phyloP scores from a whole-genome alignment of 2,888 invertebrate species.

The Drosophila multiciliata region DNA sequence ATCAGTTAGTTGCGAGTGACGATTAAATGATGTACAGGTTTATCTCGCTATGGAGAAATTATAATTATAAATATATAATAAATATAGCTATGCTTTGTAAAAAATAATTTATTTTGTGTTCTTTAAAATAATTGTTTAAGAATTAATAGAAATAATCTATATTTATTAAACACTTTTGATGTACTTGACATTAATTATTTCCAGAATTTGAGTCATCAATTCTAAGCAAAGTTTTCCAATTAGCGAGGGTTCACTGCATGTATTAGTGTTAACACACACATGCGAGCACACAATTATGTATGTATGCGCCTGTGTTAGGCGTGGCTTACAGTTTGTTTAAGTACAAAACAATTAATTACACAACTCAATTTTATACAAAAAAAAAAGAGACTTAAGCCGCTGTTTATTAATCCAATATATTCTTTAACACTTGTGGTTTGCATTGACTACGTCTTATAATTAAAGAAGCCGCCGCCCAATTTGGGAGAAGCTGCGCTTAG shows the following conservation, averaged over 20 bases:
- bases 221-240: background rate
- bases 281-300: constrained; percentile 10
- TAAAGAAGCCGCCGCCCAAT: constrained; percentile 47
- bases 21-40: constrained; percentile 3
- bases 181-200: background rate
- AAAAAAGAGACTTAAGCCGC: no score
- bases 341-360: constrained; percentile 17
- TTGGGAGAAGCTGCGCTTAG: constrained; percentile 50
- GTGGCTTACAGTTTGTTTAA: constrained; percentile 51
- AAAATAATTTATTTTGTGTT: background rate
- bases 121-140: background rate
- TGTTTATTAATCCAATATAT: background rate
- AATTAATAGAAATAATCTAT: background rate
- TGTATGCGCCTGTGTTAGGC: constrained; percentile 48
- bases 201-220: background rate
- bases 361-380: background rate
- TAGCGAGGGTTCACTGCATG: background rate
- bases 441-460: background rate
- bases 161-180: background rate
- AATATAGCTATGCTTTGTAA: background rate
- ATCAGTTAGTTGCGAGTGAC: constrained; percentile 10
- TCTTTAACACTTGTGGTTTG: background rate
- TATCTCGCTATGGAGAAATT: background rate
- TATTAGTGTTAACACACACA: constrained; percentile 43
- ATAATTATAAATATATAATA: background rate